Evolutionary conservation across 1,140 invertebrate species (phyloP).

Genomic region (Aphis craccivora): DNA sequence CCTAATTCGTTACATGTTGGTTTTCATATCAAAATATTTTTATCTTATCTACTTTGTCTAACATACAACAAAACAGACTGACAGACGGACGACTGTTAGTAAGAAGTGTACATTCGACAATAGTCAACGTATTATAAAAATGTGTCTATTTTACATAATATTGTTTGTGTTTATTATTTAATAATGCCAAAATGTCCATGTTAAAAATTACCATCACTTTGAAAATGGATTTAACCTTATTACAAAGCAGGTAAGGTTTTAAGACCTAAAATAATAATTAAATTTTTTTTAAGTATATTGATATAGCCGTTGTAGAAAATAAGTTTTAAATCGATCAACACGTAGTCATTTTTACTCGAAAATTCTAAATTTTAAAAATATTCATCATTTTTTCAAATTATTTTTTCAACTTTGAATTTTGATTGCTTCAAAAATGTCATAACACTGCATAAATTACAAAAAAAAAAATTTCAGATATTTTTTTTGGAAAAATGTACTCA

Average conservation of each 20-base stretch:
- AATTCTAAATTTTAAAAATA: too few species aligned
- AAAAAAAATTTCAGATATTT: not conserved
- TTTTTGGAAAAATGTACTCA: not conserved
- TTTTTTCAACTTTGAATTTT: not conserved
- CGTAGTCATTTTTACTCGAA: not conserved
- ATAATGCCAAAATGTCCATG: not conserved
- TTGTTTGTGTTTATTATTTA: not conserved
- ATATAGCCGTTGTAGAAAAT: not conserved
- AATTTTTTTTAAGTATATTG: not conserved
- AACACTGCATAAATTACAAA: too few species aligned
- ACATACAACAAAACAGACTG: not conserved
- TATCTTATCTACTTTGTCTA: too few species aligned
- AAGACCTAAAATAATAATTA: not conserved
- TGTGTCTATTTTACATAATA: not conserved
- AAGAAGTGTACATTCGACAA: not conserved
- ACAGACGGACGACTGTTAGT: not conserved
- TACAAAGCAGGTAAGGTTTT: not conserved
- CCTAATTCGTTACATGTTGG: too few species aligned
- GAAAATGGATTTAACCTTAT: slow-evolving; percentile 10
- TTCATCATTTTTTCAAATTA: too few species aligned
- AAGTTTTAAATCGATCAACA: not conserved
- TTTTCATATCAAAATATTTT: too few species aligned
- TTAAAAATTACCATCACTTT: not conserved
- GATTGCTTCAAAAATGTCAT: not conserved
- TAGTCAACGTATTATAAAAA: not conserved